These are phyloP conservation scores for Mastacembelus armatus DNA, from an alignment of 2,797 vertebrate genomes.

Conservation along the genomic window DNA sequence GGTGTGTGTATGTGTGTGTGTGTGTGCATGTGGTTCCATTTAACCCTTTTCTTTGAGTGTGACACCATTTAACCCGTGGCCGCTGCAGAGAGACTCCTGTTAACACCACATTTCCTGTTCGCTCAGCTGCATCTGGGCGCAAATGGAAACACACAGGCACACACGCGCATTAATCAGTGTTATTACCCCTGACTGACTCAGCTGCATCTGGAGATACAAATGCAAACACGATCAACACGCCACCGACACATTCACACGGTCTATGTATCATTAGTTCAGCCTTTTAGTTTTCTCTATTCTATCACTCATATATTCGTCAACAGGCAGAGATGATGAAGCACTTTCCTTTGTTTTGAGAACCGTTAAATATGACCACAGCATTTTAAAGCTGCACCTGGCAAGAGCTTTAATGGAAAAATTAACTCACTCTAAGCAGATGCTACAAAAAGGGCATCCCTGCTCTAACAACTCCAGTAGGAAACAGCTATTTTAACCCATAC, in stretches of 20 bases:
- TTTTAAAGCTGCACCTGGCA: slow-evolving; percentile 32
- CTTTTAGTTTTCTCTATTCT: neutral
- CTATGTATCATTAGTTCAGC: no score
- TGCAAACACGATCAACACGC: slow-evolving; percentile 14
- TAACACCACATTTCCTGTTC: slow-evolving; percentile 79
- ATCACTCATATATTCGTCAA: slow-evolving; percentile 34
- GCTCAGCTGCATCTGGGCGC: slow-evolving; percentile 70
- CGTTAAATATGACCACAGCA: slow-evolving; percentile 29
- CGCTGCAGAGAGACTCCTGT: slow-evolving; percentile 68
- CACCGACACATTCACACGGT: slow-evolving; percentile 1
- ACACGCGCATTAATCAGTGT: slow-evolving; percentile 28
- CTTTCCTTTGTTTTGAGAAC: slow-evolving; percentile 32
- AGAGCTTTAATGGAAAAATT: slow-evolving; percentile 15
- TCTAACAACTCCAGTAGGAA: neutral
- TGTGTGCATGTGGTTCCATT: slow-evolving; percentile 76
- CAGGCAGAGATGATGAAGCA: slow-evolving; percentile 17
- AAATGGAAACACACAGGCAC: slow-evolving; percentile 39
- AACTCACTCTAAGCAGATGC: slow-evolving; percentile 15
- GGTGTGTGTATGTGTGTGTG: slow-evolving; percentile 22
- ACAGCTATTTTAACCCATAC: neutral
- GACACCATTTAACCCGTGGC: slow-evolving; percentile 78
- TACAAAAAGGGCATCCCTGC: neutral
- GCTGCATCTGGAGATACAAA: slow-evolving; percentile 58
- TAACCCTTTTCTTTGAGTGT: slow-evolving; percentile 79
- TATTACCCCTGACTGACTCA: slow-evolving; percentile 39